phyloP scores from a whole-genome alignment of 1,140 invertebrate genomes.

The Steinernema feltiae region DNA sequence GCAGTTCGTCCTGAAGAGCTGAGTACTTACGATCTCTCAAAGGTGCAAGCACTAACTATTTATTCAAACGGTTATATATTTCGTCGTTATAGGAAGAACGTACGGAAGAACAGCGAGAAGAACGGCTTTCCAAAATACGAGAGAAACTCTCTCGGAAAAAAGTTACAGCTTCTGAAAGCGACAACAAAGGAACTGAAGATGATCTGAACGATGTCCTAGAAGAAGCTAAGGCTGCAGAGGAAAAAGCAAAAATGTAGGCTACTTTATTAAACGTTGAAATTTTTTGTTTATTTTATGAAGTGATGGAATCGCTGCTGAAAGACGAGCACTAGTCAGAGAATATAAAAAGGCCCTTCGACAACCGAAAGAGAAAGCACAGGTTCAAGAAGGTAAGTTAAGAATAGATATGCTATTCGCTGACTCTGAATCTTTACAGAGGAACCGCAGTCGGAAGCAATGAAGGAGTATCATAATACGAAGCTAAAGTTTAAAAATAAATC shows the following conservation, averaged over 20 bases:
- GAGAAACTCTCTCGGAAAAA: constrained; percentile 37
- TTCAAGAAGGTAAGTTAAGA: constrained; percentile 32
- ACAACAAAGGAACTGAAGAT: constrained; percentile 31
- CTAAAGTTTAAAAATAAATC: constrained; percentile 68
- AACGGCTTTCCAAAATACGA: constrained; percentile 36
- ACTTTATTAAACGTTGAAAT: too few species aligned
- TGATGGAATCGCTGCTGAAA: constrained; percentile 60
- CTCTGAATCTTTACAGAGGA: constrained; percentile 50
- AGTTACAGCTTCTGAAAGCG: not conserved
- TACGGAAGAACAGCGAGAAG: constrained; percentile 20
- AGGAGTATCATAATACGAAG: constrained; percentile 70
- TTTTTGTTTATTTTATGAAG: constrained; percentile 58
- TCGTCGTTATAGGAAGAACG: not conserved
- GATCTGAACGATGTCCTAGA: constrained; percentile 42
- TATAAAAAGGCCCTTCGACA: constrained; percentile 49
- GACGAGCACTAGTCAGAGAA: constrained; percentile 42
- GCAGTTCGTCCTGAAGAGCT: constrained; percentile 49
- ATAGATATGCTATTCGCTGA: not conserved
- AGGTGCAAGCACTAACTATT: not conserved
- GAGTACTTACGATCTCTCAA: constrained; percentile 26
- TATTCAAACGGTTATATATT: constrained; percentile 23
- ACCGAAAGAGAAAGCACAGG: constrained; percentile 42
- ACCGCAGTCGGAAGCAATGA: constrained; percentile 65
- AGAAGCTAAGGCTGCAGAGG: constrained; percentile 23
- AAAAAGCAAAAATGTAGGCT: constrained; percentile 62